Conservation (phyloP, 1,140 invertebrate genomes). For the Cydia fagiglandana region DNA sequence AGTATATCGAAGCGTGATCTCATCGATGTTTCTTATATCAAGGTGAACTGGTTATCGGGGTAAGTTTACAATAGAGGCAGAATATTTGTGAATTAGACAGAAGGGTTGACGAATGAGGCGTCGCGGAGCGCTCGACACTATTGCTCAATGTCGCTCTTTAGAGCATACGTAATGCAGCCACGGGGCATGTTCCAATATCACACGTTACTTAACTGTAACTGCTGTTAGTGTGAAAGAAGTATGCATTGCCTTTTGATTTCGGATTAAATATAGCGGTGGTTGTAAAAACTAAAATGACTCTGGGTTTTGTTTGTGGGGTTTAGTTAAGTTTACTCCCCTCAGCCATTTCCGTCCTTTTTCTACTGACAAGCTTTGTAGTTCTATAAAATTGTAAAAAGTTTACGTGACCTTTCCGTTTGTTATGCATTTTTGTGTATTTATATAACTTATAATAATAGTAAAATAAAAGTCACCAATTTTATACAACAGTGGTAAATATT, state of each 20-base stretch:
- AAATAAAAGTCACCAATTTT: not conserved
- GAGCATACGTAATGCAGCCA: slow-evolving; percentile 57
- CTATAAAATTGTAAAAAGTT: too few species aligned
- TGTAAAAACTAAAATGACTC: too few species aligned
- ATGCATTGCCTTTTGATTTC: not conserved
- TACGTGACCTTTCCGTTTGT: too few species aligned
- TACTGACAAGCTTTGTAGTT: too few species aligned
- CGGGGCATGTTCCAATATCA: slow-evolving; percentile 44
- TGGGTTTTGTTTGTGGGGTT: too few species aligned
- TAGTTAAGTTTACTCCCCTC: too few species aligned
- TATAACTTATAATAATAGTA: too few species aligned
- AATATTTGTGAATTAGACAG: not conserved
- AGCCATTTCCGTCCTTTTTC: too few species aligned
- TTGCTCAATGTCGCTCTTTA: slow-evolving; percentile 61
- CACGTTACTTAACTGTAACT: slow-evolving; percentile 33
- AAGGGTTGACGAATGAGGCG: slow-evolving; percentile 57
- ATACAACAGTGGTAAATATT: not conserved
- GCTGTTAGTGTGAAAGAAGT: not conserved
- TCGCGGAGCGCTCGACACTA: slow-evolving; percentile 50
- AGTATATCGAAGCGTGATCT: not conserved
- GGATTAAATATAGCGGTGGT: too few species aligned
- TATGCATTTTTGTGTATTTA: too few species aligned
- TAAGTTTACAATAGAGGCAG: not conserved
- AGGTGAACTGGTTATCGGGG: not conserved
- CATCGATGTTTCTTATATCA: not conserved